Percentiles rank a stretch among this genome's conserved stretches.
Conservation (phyloP, 2,888 invertebrate genomes). For the Perizoma flavofasciatum region DNA sequence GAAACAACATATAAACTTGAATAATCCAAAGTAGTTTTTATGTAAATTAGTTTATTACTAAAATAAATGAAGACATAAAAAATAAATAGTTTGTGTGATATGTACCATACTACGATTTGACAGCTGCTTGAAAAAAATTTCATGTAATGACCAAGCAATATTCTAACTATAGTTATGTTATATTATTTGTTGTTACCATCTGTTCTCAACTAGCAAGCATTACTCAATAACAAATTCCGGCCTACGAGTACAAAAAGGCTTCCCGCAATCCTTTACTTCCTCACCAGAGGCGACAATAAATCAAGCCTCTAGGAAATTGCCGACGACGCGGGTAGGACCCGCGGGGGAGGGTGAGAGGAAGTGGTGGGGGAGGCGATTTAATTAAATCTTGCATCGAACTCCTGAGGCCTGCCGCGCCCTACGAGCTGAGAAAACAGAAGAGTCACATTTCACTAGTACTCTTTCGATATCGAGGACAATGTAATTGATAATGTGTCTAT, state of each 20-base stretch:
- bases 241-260: constrained; percentile 52
- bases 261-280: constrained; percentile 75
- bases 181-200: background rate
- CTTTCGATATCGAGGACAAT: too few species aligned
- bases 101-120: too few species aligned
- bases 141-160: too few species aligned
- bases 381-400: constrained; percentile 86
- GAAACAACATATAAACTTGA: too few species aligned
- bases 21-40: too few species aligned
- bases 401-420: constrained; percentile 71
- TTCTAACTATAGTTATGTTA: too few species aligned
- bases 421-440: constrained; percentile 16
- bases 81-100: too few species aligned
- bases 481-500: too few species aligned
- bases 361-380: constrained; percentile 74
- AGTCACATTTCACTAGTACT: background rate
- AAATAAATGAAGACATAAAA: too few species aligned
- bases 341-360: constrained; percentile 38
- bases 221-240: constrained; percentile 42
- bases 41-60: too few species aligned
- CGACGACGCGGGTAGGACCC: constrained; percentile 56
- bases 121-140: too few species aligned
- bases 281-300: constrained; percentile 79
- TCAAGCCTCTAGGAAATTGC: constrained; percentile 82
- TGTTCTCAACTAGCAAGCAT: constrained; percentile 10